Base-by-base conservation (phyloP, 2,888 invertebrate genomes). In the Anoncus sp. region DNA sequence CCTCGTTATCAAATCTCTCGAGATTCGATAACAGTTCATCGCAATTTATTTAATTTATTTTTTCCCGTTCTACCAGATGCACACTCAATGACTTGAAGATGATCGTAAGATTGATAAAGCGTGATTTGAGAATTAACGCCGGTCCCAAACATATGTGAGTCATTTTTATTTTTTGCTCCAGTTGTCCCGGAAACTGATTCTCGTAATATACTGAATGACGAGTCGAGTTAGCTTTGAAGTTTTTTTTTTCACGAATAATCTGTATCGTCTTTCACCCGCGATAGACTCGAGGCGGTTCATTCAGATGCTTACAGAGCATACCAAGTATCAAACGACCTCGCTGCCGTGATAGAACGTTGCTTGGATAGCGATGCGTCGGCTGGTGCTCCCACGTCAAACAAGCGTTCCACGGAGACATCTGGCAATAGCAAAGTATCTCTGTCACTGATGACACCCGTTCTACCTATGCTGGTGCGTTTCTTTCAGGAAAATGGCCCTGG, bases 91-190 rank as follows among this genome's bases (percentile, higher is more conserved):
- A 99, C 91, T 90, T 99, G 79, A 96, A 96, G 93, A 96, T 95
- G 93, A 92, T 98, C 1, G 94, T 99, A 20, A 93, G 98, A 14
- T 92, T 98, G 45, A 95, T 99, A 31, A 98, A 97, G 91, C 97
- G 97, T 86, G 98, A 99, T 92, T 92, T 99, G 74, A 92, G 98
- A 82, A 98, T 98, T 85, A 98, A 98, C 89, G 96, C 98, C 35
- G 98, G 98, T 0, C 96, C 98, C 0, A 97, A 98, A 90, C 97
- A 97, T 90, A 96, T 99, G 92, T 94, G 89, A 91, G 93, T 83
- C 18, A 47, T 43, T 59, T 65, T 24, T 27, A 10, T 38, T 38
- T 38, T 38, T 38, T 38, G 5, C 10, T 6, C 2, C 10, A 9
- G 38, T 49, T 12, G 27, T 9, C n/a, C 40, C 6, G 24, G 60